These are phyloP conservation scores for Lepilemur ruficaudatus DNA, from an alignment of 2,797 vertebrate species.

Conservation along the genomic window DNA sequence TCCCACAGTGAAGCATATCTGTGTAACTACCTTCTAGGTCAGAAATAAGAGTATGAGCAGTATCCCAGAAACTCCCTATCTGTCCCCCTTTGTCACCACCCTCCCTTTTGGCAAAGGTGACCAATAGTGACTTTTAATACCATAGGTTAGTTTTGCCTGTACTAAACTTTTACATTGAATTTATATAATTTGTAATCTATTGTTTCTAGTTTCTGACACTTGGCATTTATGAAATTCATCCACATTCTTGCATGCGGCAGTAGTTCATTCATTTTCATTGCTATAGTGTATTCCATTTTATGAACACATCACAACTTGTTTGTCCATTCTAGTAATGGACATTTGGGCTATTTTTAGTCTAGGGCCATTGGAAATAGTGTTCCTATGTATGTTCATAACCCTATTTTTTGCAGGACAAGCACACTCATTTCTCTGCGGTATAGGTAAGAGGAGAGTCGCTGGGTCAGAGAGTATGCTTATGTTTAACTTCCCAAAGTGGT, in stretches of 20 bases:
- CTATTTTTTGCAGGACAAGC: not conserved
- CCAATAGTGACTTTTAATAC: not conserved
- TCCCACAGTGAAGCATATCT: not conserved
- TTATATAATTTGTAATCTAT: not conserved
- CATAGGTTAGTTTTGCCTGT: not conserved
- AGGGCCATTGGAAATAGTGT: not conserved
- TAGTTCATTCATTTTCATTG: not conserved
- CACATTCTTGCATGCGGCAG: not conserved
- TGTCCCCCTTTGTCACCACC: not conserved
- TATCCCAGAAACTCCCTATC: not conserved
- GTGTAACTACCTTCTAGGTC: not conserved
- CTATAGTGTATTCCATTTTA: not conserved
- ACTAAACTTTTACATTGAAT: not conserved
- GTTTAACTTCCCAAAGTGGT: too few relatives aligned
- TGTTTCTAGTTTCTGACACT: not conserved
- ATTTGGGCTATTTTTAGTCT: not conserved
- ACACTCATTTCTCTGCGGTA: not conserved
- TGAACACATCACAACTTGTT: not conserved
- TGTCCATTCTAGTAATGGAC: not conserved
- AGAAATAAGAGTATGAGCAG: not conserved
- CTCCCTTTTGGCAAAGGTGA: not conserved
- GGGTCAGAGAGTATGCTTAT: not conserved
- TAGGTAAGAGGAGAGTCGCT: not conserved
- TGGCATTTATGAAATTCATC: not conserved
- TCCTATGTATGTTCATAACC: not conserved